Evolutionary conservation across 2,888 invertebrate species (phyloP).

Genomic region (Acanthacorydalis orientalis): DNA sequence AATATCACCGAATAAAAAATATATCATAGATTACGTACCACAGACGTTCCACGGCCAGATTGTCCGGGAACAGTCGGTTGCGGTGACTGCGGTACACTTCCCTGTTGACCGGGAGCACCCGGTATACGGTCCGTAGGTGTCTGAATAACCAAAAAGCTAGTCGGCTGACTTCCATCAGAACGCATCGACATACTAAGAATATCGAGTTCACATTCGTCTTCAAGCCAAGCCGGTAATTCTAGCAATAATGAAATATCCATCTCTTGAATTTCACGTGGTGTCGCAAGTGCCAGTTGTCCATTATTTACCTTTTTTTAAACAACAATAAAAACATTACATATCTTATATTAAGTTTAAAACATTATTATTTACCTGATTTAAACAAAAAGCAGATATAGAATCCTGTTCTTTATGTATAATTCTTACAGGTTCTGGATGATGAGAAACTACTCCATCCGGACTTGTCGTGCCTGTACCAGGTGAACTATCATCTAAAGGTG

Average conservation of each 20-base stretch:
- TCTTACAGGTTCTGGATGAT: conserved; percentile 61
- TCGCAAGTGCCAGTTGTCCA: conserved; percentile 79
- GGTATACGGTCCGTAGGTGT: conserved; percentile 39
- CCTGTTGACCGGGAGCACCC: conserved; percentile 39
- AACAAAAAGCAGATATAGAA: conserved; percentile 91
- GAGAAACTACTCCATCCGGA: conserved; percentile 14
- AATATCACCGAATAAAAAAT: neutral
- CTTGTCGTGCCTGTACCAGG: conserved; percentile 22
- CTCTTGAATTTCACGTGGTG: conserved; percentile 93
- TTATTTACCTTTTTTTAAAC: conserved; percentile 42
- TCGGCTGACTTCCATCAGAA: conserved; percentile 52
- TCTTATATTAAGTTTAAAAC: neutral
- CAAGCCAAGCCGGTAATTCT: conserved; percentile 83
- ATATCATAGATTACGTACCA: conserved; percentile 42
- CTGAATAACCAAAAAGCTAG: conserved; percentile 86
- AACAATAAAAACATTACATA: neutral
- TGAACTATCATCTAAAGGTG: conserved; percentile 21
- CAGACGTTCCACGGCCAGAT: conserved; percentile 72
- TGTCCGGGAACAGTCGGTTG: conserved; percentile 57
- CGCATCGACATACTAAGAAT: conserved; percentile 70
- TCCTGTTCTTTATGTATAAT: conserved; percentile 99
- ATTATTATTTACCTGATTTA: conserved; percentile 56
- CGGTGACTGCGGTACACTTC: conserved; percentile 15
- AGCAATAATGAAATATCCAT: conserved; percentile 88
- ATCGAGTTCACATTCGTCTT: conserved; percentile 95